phyloP scores from a whole-genome alignment of 2,797 vertebrate species.

The Miichthys miiuy region DNA sequence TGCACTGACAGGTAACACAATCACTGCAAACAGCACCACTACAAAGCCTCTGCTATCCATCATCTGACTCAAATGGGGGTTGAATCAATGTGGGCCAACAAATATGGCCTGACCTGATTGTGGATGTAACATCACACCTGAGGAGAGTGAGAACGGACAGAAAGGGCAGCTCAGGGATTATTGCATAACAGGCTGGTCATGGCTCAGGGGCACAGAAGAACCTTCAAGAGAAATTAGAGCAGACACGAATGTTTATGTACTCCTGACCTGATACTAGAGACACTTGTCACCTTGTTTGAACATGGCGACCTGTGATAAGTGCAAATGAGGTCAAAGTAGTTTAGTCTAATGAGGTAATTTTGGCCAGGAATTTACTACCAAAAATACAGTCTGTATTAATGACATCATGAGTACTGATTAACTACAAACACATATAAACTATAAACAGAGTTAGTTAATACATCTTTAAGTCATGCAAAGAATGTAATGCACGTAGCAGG shows the following conservation, averaged over 20 bases:
- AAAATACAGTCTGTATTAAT: neutral
- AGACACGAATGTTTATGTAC: conserved; percentile 50
- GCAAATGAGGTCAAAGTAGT: neutral
- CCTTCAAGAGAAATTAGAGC: conserved; percentile 56
- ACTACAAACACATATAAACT: neutral
- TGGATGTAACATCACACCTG: conserved; percentile 70
- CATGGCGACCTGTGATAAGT: conserved; percentile 5
- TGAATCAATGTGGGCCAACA: conserved; percentile 74
- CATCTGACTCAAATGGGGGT: conserved; percentile 47
- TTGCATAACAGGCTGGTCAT: conserved; percentile 60
- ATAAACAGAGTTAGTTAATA: neutral
- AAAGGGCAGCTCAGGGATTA: conserved; percentile 23
- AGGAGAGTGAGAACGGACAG: conserved; percentile 21
- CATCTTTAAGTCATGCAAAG: too few relatives aligned
- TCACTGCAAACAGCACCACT: conserved; percentile 41
- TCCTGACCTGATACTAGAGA: conserved; percentile 34
- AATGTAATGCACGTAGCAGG: neutral
- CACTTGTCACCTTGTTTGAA: conserved; percentile 19
- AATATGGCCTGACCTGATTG: conserved; percentile 77
- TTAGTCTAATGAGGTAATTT: neutral
- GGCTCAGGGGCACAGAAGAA: conserved; percentile 40
- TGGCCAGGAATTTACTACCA: neutral
- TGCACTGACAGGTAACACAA: conserved; percentile 67
- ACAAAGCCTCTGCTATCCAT: conserved; percentile 68
- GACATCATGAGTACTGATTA: neutral